Evolutionary conservation across 2,888 invertebrate species (phyloP).

Genomic region (Dilophus febrilis): DNA sequence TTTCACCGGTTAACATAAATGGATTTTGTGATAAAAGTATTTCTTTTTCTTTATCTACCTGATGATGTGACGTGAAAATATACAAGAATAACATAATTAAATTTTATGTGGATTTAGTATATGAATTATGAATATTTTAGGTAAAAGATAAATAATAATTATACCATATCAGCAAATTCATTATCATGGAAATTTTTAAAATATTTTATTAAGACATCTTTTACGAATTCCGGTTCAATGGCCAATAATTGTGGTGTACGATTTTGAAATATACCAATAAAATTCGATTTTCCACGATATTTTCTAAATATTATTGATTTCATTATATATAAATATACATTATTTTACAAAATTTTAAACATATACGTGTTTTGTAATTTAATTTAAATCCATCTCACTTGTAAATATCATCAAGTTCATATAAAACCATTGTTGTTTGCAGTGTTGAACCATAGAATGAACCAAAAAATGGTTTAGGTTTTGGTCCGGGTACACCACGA

Average conservation of each 20-base stretch:
- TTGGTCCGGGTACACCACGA: conserved; percentile 23
- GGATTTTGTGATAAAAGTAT: conserved; percentile 32
- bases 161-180: conserved; percentile 4
- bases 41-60: conserved; percentile 28
- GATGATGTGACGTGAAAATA: not conserved
- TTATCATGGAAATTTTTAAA: conserved; percentile 26
- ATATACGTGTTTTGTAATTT: conserved; percentile 11
- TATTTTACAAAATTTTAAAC: conserved; percentile 15
- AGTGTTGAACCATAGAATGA: conserved; percentile 20
- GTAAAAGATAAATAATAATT: no score
- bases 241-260: conserved; percentile 25
- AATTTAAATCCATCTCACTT: conserved; percentile 17
- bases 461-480: conserved; percentile 22
- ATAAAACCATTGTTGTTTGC: conserved; percentile 18
- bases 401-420: conserved; percentile 26
- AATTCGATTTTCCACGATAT: conserved; percentile 7
- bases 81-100: not conserved
- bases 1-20: conserved; percentile 29
- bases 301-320: not conserved
- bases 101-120: not conserved
- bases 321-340: not conserved
- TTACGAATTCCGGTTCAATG: conserved; percentile 23
- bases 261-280: conserved; percentile 27
- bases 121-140: not conserved
- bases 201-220: conserved; percentile 26